Evolutionary conservation across 2,797 vertebrate genomes (phyloP), one percentile per base, ranked within the genome.

Genomic region (Microctenopoma steveboyesi): DNA sequence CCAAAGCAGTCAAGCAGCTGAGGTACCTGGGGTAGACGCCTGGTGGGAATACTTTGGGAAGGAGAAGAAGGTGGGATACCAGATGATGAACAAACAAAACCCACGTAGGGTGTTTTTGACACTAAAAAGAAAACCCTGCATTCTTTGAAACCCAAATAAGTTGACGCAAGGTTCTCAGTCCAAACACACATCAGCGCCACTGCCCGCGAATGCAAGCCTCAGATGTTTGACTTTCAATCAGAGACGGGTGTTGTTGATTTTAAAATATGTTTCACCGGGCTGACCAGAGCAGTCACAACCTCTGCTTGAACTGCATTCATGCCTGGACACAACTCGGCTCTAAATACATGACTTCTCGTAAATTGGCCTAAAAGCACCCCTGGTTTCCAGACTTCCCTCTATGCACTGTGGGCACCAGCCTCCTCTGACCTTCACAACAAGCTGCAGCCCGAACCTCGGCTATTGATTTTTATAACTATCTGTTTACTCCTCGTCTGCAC

Each of bases 381-480:
- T 73, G 79, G 84, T 79, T 84, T 74, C 76, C 62, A 81, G 73
- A 79, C 76, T 74, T 74, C 79, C 75, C 78, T 81, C 68, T 73
- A 67, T 13, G 33, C 59, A 2, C 84, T 15, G 46, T 64, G 16
- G 81, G 88, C 83, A 54, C 73, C 76, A 52, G 79, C 80, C 81
- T 84, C 72, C 76, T 81, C 74, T 86, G 87, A 90, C 87, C 88
- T 91, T 89, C 88, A 82, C 84, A 69, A 85, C 82, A n/a, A 74
- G 82, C 83, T 51, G 11, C 4, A 69, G 84, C 76, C 81, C 54
- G 72, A 89, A 88, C 85, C 84, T 66, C 35, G 7, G 58, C 67
- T 92, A 93, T 93, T 91, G 94, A 94, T 94, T 93, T 90, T 87
- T 88, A 84, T 88, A 92, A 91, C 84, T 92, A 87, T 91, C 84